phyloP scores from a whole-genome alignment of 2,888 invertebrate genomes.

The Lydus trimaculatus region DNA sequence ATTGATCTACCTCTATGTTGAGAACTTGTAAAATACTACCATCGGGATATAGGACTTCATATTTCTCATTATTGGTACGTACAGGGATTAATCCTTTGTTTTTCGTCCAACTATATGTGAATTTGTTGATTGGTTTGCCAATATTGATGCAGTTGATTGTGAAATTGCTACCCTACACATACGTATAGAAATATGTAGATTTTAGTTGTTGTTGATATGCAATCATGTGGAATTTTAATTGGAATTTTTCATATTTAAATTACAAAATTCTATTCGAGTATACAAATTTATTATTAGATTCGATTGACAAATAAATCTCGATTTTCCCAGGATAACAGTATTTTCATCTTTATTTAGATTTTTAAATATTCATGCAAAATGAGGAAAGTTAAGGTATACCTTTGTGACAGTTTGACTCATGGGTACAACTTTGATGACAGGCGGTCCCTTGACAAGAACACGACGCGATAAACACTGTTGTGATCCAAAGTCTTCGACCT shows the following conservation, averaged over 20 bases:
- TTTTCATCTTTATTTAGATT: too few species aligned
- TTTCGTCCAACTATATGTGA: constrained; percentile 86
- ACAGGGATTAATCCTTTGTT: constrained; percentile 78
- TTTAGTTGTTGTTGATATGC: too few species aligned
- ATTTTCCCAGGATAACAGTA: too few species aligned
- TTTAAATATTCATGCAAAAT: too few species aligned
- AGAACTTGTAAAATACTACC: constrained; percentile 83
- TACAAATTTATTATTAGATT: too few species aligned
- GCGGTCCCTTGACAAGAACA: constrained; percentile 69
- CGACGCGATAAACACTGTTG: constrained; percentile 72
- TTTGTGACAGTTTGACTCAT: constrained; percentile 75
- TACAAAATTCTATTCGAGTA: neutral
- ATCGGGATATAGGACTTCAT: constrained; percentile 85
- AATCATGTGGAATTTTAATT: too few species aligned
- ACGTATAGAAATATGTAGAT: neutral
- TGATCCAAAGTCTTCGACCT: constrained; percentile 74
- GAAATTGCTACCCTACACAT: constrained; percentile 71
- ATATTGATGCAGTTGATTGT: constrained; percentile 78
- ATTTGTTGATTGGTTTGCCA: constrained; percentile 69
- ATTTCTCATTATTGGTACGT: constrained; percentile 77
- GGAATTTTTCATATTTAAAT: neutral
- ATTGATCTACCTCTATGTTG: constrained; percentile 71
- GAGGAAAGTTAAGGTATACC: constrained; percentile 57
- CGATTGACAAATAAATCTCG: too few species aligned
- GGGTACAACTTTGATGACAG: constrained; percentile 72